Evolutionary conservation across 2,797 vertebrate genomes (phyloP), one percentile per base, ranked within the genome.

Genomic region (Leuciscus waleckii): DNA sequence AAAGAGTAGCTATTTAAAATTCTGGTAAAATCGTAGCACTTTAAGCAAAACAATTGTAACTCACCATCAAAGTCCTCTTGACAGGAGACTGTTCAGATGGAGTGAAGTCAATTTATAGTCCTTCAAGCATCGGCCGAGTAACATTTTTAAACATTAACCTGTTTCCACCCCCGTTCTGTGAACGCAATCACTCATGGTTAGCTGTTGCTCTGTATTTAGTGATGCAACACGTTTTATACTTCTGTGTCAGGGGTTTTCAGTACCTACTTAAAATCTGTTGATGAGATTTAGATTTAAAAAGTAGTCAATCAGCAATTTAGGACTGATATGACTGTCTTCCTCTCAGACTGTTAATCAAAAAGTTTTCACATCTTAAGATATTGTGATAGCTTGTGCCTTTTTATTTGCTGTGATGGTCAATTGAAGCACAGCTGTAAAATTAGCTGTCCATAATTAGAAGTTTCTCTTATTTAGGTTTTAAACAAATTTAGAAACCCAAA

Each of bases 61-160:
- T 93, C 89, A 94, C 94, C 92, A 89, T 90, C 75, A 76, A 84
- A 74, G 80, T 91, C 89, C 87, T 90, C 88, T 90, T 83, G 91
- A 90, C 89, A 83, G 92, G 92, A 92, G 90, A 89, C 68, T n/a
- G 85, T 83, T 87, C 69, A 51, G 0, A 79, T 35, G 78, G 82
- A 83, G 41, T 14, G 0, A 68, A 13, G 77, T 73, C 67, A 10
- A 91, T 95, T 90, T 94, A 94, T 94, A 83, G 78, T 70, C 77
- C 56, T 54, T 10, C 82, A 29, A 49, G 56, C 29, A 61, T 79
- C 68, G 49, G 37, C 19, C 9, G 21, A 70, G 51, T 46, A 21
- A 70, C 6, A 49, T n/a, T 13, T 79, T 65, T 73, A 85, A 85
- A 79, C 68, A 85, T 85, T 85, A 85, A 85, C 83, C 29, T 1